phyloP scores from a whole-genome alignment of 2,797 vertebrate species.

The Sebastes wilsoni region DNA sequence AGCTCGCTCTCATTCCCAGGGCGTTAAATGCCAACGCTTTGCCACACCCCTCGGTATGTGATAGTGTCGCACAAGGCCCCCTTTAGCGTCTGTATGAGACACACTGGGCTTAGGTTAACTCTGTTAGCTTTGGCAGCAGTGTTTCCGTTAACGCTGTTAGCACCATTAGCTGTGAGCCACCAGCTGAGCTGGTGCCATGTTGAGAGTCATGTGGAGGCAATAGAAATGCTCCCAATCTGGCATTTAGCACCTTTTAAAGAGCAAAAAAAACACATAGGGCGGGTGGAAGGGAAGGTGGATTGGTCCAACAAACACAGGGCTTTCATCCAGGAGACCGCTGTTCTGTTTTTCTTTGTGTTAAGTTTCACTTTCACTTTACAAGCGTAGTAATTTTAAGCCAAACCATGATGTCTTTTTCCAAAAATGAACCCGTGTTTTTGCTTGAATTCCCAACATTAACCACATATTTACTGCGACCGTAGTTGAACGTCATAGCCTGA shows the following conservation, averaged over 20 bases:
- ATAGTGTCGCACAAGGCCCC: background rate
- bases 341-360: too few species aligned
- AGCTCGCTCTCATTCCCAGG: background rate
- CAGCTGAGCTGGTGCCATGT: background rate
- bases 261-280: background rate
- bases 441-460: too few species aligned
- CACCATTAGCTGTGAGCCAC: background rate
- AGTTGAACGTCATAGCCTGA: too few species aligned
- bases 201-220: background rate
- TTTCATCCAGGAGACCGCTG: too few species aligned
- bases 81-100: background rate
- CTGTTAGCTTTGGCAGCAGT: background rate
- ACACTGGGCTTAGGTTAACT: background rate
- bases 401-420: background rate
- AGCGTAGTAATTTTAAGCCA: too few species aligned
- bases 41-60: background rate
- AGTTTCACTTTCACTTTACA: too few species aligned
- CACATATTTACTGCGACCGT: rapidly evolving
- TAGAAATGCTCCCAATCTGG: background rate
- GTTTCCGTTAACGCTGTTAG: background rate
- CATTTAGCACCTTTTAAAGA: background rate
- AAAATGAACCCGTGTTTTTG: rapidly evolving
- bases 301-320: too few species aligned
- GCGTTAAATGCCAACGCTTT: background rate
- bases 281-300: too few species aligned